Conservation (phyloP, 2,888 invertebrate genomes). For the Lingula anatina region DNA sequence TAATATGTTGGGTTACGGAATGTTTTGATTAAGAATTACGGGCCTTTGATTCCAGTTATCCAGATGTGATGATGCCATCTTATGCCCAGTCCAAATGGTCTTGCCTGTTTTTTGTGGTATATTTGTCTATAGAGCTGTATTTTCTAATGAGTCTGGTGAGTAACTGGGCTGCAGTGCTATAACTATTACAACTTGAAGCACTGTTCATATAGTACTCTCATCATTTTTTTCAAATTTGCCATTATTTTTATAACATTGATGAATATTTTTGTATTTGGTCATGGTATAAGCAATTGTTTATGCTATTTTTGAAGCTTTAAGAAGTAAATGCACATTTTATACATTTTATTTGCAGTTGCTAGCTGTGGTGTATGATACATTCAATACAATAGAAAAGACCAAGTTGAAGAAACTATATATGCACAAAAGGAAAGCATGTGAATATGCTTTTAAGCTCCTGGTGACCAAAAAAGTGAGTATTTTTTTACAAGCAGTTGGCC, state of each 20-base stretch:
- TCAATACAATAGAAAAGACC: slow-evolving; percentile 77
- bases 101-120: slow-evolving; percentile 80
- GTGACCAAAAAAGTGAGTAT: slow-evolving; percentile 65
- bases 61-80: slow-evolving; percentile 90
- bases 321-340: background rate
- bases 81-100: slow-evolving; percentile 76
- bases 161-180: slow-evolving; percentile 3
- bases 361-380: slow-evolving; percentile 85
- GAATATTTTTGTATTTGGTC: background rate
- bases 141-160: slow-evolving; percentile 83
- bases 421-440: slow-evolving; percentile 76
- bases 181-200: background rate
- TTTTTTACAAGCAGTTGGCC: background rate
- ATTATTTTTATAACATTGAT: background rate
- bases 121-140: slow-evolving; percentile 77
- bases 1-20: too few relatives aligned
- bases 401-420: slow-evolving; percentile 77
- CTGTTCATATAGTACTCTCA: background rate
- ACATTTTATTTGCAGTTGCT: slow-evolving; percentile 61
- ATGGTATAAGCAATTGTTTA: too few relatives aligned
- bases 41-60: too few relatives aligned
- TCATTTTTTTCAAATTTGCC: too few relatives aligned
- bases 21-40: too few relatives aligned
- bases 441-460: slow-evolving; percentile 73
- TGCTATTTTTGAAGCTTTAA: too few relatives aligned